A percentile compares a stretch with the other conserved stretches of the same genome.
phyloP scores from a whole-genome alignment of 1,140 invertebrate genomes.

The Bombus superbus region DNA sequence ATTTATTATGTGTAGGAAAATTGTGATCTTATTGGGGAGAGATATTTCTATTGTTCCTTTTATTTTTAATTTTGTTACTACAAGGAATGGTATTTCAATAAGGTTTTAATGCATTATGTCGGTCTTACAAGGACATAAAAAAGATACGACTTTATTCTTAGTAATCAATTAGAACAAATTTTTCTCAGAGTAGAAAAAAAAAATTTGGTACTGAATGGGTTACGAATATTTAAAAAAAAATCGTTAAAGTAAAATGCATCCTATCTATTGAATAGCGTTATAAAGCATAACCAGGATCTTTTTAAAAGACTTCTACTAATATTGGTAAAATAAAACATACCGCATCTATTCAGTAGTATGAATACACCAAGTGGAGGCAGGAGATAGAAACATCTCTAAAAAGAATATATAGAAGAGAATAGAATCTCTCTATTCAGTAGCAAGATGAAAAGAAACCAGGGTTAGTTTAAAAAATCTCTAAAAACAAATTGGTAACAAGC shows the following conservation, averaged over 20 bases:
- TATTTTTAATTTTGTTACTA: not conserved
- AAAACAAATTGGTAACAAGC: not conserved
- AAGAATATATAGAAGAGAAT: not conserved
- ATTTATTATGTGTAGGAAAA: not conserved
- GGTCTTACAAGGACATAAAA: not conserved
- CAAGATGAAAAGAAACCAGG: not conserved
- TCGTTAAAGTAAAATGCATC: not conserved
- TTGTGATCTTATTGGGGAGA: not conserved
- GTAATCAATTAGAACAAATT: not conserved
- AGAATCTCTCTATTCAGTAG: not conserved
- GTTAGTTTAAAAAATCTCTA: not conserved
- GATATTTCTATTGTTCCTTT: not conserved
- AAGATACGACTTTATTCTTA: no score
- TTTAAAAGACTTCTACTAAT: not conserved
- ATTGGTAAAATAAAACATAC: not conserved
- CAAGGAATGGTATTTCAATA: not conserved
- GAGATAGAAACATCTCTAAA: not conserved
- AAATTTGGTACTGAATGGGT: not conserved
- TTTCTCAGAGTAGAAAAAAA: not conserved
- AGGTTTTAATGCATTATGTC: not conserved
- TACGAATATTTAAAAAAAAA: not conserved
- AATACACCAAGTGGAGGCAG: not conserved
- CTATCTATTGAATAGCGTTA: not conserved
- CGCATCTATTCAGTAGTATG: not conserved
- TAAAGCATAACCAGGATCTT: not conserved